A percentile compares a stretch with the other conserved stretches of the same genome.
Evolutionary conservation across 2,113 vertebrate genomes (phyloP).

Genomic region (Brachionichthys hirsutus): DNA sequence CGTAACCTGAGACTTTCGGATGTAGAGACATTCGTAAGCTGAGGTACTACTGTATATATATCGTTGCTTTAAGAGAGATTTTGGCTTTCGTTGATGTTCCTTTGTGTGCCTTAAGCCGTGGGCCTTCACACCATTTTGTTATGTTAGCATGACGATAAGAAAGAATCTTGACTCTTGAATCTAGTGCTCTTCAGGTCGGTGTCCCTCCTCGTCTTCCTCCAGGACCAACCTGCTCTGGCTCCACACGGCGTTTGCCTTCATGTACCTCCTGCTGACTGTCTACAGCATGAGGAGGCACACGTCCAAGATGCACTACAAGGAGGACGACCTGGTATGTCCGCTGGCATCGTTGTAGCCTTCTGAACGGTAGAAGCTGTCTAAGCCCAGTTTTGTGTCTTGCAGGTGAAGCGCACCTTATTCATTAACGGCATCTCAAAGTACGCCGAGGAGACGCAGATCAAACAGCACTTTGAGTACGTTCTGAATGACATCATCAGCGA

Average conservation of each 20-base stretch:
- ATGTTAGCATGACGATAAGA: no score
- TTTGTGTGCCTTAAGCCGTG: no score
- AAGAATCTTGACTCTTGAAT: no score
- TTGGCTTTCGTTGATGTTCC: no score
- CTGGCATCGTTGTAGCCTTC: no score
- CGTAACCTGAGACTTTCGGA: no score
- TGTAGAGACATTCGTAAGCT: no score
- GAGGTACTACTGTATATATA: no score
- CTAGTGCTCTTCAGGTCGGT: no score
- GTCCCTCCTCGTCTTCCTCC: slow-evolving; percentile 2
- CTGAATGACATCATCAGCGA: neutral
- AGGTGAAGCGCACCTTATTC: slow-evolving; percentile 97
- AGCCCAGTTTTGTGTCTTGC: slow-evolving; percentile 23
- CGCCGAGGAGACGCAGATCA: slow-evolving; percentile 92
- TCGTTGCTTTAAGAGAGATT: no score
- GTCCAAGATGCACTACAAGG: slow-evolving; percentile 98
- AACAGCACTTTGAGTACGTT: slow-evolving; percentile 95
- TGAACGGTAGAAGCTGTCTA: neutral
- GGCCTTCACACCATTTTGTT: no score
- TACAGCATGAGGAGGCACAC: slow-evolving; percentile 98
- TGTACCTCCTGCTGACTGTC: slow-evolving; percentile 95
- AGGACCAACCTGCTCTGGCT: slow-evolving; percentile 96
- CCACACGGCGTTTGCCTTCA: slow-evolving; percentile 94
- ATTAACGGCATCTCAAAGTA: slow-evolving; percentile 97
- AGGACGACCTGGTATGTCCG: slow-evolving; percentile 89